Evolutionary conservation across 2,797 vertebrate species (phyloP).

Genomic region (Nyctalus aviator): DNA sequence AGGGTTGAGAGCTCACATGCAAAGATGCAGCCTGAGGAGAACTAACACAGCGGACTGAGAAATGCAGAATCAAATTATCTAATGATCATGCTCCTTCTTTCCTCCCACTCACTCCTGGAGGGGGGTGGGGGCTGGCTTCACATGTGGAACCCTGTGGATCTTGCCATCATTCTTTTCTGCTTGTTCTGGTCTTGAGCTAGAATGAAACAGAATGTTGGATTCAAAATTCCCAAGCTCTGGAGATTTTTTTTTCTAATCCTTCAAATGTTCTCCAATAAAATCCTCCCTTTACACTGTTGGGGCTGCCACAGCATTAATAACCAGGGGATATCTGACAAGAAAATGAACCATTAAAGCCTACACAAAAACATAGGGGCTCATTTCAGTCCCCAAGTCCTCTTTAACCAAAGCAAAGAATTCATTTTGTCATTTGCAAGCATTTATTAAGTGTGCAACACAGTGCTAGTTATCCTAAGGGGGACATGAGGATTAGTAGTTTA

Average conservation of each 20-base stretch:
- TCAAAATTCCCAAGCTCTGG: conserved; percentile 75
- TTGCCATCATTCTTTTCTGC: conserved; percentile 66
- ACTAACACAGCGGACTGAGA: conserved; percentile 58
- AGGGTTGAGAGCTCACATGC: conserved; percentile 61
- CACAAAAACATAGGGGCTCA: conserved; percentile 64
- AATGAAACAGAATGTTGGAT: conserved; percentile 75
- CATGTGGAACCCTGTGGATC: conserved; percentile 63
- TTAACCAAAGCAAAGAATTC: conserved; percentile 76
- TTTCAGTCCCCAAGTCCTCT: conserved; percentile 69
- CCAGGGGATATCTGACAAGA: conserved; percentile 66
- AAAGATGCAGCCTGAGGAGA: conserved; percentile 64
- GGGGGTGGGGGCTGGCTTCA: background rate
- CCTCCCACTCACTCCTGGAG: conserved; percentile 41
- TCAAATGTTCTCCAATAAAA: conserved; percentile 76
- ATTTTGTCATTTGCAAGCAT: conserved; percentile 76
- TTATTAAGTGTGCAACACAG: conserved; percentile 72
- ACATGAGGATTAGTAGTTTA: conserved; percentile 70
- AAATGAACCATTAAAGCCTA: conserved; percentile 74
- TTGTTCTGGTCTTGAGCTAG: conserved; percentile 78
- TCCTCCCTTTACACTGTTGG: conserved; percentile 60
- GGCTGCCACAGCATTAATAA: conserved; percentile 70
- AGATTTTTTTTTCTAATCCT: conserved; percentile 67
- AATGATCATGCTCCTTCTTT: background rate
- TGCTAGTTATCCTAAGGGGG: conserved; percentile 60
- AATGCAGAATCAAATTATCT: background rate